Evolutionary conservation across 2,888 invertebrate species (phyloP), one percentile per base, ranked within the genome.

Genomic region (Coleophora flavipennella): DNA sequence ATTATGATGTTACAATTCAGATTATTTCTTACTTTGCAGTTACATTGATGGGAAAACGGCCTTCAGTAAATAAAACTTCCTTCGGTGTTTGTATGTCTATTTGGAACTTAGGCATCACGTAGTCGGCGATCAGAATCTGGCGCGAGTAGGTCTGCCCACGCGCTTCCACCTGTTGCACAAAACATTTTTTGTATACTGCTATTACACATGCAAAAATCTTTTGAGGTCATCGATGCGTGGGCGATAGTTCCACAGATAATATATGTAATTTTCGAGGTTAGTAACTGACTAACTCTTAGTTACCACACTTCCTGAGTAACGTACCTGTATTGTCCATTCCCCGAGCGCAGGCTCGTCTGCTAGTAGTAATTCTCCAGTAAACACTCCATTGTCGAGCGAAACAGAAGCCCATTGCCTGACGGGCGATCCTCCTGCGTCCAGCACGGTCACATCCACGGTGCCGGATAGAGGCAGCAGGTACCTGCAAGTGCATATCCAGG

Each of bases 21-120:
- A 29, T 4, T 4, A 4, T 7, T 4, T 2, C 85, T 86, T 86
- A 96, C 93, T 91, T 93, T 12, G 97, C 92, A 38, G 91, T 89
- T 3, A 98, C 88, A 13, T 93, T 92, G 14, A 93, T 92, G 13
- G 87, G 88, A 35, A 97, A 87, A 45, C 90, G 89, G 33, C 91
- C 91, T 38, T 95, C 94, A 48, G 90, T 90, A 64, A 94, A 92
- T 1, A 95, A 91, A 6, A 92, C 88, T 69, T 95, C 94, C 39
- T 92, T 88, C 1, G 94, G 92, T 27, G 95, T 88, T 49, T 93
- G 90, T 44, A 98, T 90, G 26, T 89, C 88, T 43, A 98, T 93
- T 62, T 96, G 91, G 73, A 97, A 99, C 66, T 97, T 97, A 0
- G 99, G 99, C 50, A 96, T 77, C 40, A 98, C 92, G 58, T 96